phyloP scores from a whole-genome alignment of 1,140 invertebrate genomes.

The Drosophila teissieri region DNA sequence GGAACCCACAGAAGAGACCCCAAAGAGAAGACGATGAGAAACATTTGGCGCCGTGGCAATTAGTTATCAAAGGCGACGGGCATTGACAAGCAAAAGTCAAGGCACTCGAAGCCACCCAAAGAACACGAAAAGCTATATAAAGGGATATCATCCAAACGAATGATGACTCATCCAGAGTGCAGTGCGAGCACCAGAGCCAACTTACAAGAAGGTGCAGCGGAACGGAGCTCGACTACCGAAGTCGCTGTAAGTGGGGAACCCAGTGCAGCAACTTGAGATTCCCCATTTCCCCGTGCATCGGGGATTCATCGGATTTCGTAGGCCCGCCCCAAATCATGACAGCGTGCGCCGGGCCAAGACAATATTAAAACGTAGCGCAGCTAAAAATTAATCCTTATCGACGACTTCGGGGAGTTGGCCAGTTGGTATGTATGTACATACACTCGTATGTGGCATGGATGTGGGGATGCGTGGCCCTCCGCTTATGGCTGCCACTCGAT shows the following conservation, averaged over 20 bases:
- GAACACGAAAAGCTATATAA: slow-evolving; percentile 46
- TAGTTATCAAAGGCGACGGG: slow-evolving; percentile 80
- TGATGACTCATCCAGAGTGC: slow-evolving; percentile 33
- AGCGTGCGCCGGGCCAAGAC: slow-evolving; percentile 48
- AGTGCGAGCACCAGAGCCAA: slow-evolving; percentile 2
- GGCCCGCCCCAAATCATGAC: slow-evolving; percentile 74
- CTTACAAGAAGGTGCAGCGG: slow-evolving; percentile 12
- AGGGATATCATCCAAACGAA: slow-evolving; percentile 41
- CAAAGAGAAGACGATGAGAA: slow-evolving; percentile 44
- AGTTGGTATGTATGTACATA: background rate
- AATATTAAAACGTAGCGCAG: slow-evolving; percentile 74
- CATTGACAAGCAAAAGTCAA: slow-evolving; percentile 82
- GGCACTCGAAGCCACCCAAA: slow-evolving; percentile 75
- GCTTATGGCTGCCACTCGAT: slow-evolving; percentile 23
- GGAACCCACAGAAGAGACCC: slow-evolving; percentile 6
- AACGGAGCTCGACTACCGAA: slow-evolving; percentile 16
- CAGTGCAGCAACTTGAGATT: background rate
- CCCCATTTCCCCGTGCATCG: background rate
- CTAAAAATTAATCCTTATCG: slow-evolving; percentile 82
- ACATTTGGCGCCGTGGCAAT: slow-evolving; percentile 80
- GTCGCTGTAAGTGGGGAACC: slow-evolving; percentile 17
- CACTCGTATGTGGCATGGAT: slow-evolving; percentile 1
- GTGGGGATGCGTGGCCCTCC: slow-evolving; percentile 1
- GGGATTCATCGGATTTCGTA: background rate
- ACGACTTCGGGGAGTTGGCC: slow-evolving; percentile 49